Evolutionary conservation across 2,888 invertebrate genomes (phyloP), one percentile per base, ranked within the genome.

Genomic region (Rapana venosa): DNA sequence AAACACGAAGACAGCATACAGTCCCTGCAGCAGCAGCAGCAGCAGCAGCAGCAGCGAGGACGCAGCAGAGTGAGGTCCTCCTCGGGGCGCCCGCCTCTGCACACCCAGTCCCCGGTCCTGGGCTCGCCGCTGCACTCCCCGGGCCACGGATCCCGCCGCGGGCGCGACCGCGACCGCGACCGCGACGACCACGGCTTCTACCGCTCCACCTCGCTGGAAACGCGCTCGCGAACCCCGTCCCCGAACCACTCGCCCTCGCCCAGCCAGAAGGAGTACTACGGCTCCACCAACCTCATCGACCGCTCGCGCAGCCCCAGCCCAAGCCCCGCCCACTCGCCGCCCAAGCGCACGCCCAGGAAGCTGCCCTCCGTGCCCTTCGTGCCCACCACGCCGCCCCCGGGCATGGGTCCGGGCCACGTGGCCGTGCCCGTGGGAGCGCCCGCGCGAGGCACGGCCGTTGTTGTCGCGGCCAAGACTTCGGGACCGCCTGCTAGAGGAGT

Each of bases 201-300:
- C 92, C 92, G 95, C 30, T 94, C 95, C 61, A 96, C 96, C 88
- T 96, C 96, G 32, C 94, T 96, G 88, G 96, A 96, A 92, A 95
- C 96, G 36, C 97, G 98, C 96, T 98, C 98, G 94, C 97, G 98
- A 92, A 98, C 98, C 97, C 98, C 97, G 8, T 97, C 96, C 90
- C 96, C 97, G 70, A 96, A 96, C 90, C 96, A 96, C 91, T 96
- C 96, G 17, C 96, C 96, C 90, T 94, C 95, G 20, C 96, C 96
- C 58, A 95, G 96, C 56, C 94, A 95, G 92, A 95, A 95, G 90
- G 96, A 96, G 93, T 96, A 95, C 93, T 96, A 96, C 91, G 96
- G 96, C 87, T 96, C 96, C 15, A 95, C 96, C 26, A 96, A 96
- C 91, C 93, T 96, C 89, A 96, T 96, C 47, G 96, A 96, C 93